phyloP scores from a whole-genome alignment of 1,140 invertebrate genomes.

The Papilio polytes region DNA sequence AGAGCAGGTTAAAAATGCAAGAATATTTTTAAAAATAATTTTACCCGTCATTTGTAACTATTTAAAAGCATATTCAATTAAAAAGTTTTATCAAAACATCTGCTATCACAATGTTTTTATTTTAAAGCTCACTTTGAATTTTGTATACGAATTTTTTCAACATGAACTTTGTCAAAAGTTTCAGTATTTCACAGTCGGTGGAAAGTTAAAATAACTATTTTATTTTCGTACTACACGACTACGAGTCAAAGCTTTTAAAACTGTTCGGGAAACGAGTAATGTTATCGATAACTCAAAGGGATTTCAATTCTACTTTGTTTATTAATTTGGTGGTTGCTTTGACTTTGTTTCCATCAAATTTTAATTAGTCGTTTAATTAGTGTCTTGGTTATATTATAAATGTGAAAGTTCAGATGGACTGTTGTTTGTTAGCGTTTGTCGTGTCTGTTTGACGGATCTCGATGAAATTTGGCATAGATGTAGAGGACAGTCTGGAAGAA shows the following conservation, averaged over 20 bases:
- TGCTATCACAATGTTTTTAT: background rate
- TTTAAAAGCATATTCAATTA: background rate
- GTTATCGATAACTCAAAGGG: background rate
- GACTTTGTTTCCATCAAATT: background rate
- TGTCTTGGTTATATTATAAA: too few species aligned
- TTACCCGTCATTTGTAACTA: background rate
- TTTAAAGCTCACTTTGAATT: background rate
- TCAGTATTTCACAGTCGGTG: background rate
- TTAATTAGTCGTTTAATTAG: background rate
- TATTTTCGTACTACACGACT: background rate
- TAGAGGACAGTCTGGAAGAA: too few species aligned
- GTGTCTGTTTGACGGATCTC: too few species aligned
- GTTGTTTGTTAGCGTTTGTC: too few species aligned
- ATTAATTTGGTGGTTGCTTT: background rate
- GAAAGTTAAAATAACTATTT: background rate
- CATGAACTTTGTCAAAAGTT: background rate
- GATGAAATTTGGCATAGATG: too few species aligned
- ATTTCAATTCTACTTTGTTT: background rate
- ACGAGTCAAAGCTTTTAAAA: background rate
- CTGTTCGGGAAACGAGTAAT: background rate
- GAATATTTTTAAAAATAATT: background rate
- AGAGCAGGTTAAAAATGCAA: background rate
- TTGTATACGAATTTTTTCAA: background rate
- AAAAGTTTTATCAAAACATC: slow-evolving; percentile 4
- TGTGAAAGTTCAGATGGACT: too few species aligned